Evolutionary conservation across 2,888 invertebrate genomes (phyloP), one percentile per base, ranked within the genome.

Genomic region (Cenopis cana): DNA sequence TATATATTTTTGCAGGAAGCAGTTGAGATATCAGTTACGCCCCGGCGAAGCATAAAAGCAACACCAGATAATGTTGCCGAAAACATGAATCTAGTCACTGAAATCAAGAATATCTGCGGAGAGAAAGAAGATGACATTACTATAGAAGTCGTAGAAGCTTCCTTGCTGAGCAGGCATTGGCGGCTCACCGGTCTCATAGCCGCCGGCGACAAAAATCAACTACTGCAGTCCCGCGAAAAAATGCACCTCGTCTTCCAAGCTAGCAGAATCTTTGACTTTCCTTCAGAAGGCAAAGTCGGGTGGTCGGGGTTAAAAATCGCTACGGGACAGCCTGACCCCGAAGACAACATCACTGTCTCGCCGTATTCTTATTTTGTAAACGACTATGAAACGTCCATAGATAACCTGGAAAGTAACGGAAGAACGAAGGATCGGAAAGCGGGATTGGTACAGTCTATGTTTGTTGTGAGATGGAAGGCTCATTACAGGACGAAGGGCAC

Each of bases 81-180:
- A 77, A 95, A 95, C 65, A 89, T 97, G 81, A 95, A 95, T 60
- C 82, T 97, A 12, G 95, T 96, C 46, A 87, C 97, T 3, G 95
- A 95, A 80, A 90, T 96, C 0, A 96, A 95, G 78, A 97, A 97
- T 86, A 91, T 95, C 49, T 95, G 95, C 83, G 94, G 95, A 77
- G 91, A 94, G 14, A 95, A 95, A 79, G 94, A 95, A 79, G 94
- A 94, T 0, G 90, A 94, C 84, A 76, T 95, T 88, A 72, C 93
- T 86, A 89, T 96, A 18, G 93, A 94, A 74, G 82, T 96, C 20
- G 82, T 95, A 36, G 95, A 95, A 76, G 94, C 95, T 1, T 94
- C 95, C 0, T 83, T 96, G 46, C 86, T 95, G 52, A 95, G 96
- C 79, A 87, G 94, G 49, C 91, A 93, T 74, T 96, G 96, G 96